phyloP scores from a whole-genome alignment of 2,113 vertebrate genomes.

The Puma concolor region DNA sequence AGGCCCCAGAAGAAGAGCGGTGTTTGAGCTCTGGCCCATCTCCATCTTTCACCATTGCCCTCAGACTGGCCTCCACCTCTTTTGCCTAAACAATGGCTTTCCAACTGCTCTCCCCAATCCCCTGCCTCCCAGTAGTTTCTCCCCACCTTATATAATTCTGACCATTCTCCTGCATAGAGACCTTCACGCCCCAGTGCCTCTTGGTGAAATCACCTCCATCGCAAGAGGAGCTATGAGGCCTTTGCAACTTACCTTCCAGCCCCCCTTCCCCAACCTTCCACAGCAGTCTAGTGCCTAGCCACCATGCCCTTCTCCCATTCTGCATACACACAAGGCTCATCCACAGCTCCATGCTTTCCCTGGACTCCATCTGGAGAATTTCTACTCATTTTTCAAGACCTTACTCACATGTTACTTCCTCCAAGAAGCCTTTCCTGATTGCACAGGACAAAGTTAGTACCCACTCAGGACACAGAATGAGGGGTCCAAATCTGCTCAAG shows the following conservation, averaged over 20 bases:
- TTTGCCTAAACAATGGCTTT: not conserved
- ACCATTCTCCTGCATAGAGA: not conserved
- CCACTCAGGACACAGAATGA: not conserved
- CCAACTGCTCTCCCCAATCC: not conserved
- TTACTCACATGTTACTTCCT: not conserved
- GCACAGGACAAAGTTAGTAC: not conserved
- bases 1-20: slow-evolving; percentile 20
- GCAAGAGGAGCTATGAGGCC: not conserved
- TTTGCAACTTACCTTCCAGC: not conserved
- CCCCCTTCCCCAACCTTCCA: not conserved
- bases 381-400: not conserved
- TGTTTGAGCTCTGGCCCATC: not conserved
- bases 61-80: not conserved
- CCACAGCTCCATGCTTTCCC: not conserved
- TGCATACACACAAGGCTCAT: not conserved
- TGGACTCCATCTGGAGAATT: not conserved
- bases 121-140: not conserved
- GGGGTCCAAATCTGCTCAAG: not conserved
- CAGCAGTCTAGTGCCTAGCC: not conserved
- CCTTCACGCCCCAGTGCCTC: not conserved
- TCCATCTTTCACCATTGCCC: not conserved
- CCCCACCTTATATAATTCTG: not conserved
- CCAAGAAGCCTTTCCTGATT: not conserved
- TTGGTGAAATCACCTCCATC: not conserved
- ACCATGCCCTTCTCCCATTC: not conserved